A percentile compares a stretch with the other conserved stretches of the same genome.
These are phyloP conservation scores for Dorcus parallelipipedus DNA, from an alignment of 2,888 invertebrate genomes.

Conservation along the genomic window DNA sequence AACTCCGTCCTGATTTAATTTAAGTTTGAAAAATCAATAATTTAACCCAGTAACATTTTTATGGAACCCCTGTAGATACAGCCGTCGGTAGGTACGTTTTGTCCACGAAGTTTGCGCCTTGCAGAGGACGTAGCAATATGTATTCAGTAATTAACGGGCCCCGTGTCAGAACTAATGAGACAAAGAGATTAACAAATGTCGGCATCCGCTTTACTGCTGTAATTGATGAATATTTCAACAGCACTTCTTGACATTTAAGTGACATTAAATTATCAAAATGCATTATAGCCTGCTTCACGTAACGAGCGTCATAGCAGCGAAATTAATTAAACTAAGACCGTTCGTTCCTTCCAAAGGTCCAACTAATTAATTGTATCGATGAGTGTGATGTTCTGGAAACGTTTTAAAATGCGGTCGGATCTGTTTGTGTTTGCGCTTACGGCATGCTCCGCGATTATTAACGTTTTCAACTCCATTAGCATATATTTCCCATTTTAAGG, in stretches of 20 bases:
- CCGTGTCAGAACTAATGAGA: constrained; percentile 30
- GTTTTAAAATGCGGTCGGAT: neutral
- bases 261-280: constrained; percentile 21
- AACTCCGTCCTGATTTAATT: too few relatives aligned
- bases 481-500: neutral
- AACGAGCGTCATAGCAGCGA: constrained; percentile 12
- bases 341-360: neutral
- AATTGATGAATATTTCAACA: constrained; percentile 19
- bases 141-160: constrained; percentile 30
- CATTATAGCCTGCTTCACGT: constrained; percentile 11
- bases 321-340: constrained; percentile 1
- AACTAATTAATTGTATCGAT: too few relatives aligned
- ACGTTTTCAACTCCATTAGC: neutral
- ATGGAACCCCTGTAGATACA: too few relatives aligned
- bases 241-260: constrained; percentile 21
- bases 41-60: too few relatives aligned
- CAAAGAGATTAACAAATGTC: constrained; percentile 32
- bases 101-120: neutral
- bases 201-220: constrained; percentile 13
- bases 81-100: neutral
- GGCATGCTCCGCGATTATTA: neutral
- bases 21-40: too few relatives aligned
- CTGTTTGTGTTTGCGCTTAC: neutral
- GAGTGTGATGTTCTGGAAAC: too few relatives aligned
- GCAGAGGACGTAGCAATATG: constrained; percentile 24